These are phyloP conservation scores for Drosophila kambysellisi DNA, from an alignment of 2,888 invertebrate genomes.

Conservation along the genomic window DNA sequence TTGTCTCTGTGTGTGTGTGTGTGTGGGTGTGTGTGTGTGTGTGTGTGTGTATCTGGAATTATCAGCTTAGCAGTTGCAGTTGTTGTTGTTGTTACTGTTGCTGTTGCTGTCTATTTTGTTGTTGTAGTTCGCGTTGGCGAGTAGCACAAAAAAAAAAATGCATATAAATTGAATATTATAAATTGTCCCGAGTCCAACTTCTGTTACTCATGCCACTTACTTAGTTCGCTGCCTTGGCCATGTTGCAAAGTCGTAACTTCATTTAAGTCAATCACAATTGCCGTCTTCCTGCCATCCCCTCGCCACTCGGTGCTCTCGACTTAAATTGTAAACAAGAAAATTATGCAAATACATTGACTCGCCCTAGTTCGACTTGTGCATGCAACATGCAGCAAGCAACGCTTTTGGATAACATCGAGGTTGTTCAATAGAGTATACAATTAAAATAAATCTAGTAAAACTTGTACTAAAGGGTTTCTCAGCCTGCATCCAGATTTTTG, in stretches of 20 bases:
- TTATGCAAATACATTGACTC: conserved; percentile 79
- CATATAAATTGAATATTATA: conserved; percentile 84
- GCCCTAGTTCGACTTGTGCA: conserved; percentile 26
- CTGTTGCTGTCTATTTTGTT: conserved; percentile 40
- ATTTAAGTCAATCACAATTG: conserved; percentile 81
- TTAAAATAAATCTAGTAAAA: conserved; percentile 19
- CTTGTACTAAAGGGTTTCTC: background rate
- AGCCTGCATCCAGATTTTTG: background rate
- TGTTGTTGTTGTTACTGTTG: conserved; percentile 58
- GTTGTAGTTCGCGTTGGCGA: conserved; percentile 30
- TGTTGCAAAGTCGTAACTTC: conserved; percentile 78
- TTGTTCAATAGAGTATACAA: conserved; percentile 35
- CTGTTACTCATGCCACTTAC: conserved; percentile 48
- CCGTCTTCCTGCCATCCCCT: conserved; percentile 16
- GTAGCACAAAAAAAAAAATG: conserved; percentile 46
- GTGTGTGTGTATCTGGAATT: conserved; percentile 53
- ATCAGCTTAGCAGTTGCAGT: conserved; percentile 73
- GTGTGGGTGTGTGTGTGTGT: conserved; percentile 20
- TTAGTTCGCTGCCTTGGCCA: conserved; percentile 38
- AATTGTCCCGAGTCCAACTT: conserved; percentile 72
- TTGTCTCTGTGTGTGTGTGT: background rate
- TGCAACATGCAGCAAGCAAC: conserved; percentile 24
- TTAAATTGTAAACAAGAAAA: conserved; percentile 83
- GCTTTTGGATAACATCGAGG: background rate
- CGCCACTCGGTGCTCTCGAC: conserved; percentile 22